Base-by-base conservation (phyloP, 2,113 vertebrate species). In the Pachycephala philippinensis region DNA sequence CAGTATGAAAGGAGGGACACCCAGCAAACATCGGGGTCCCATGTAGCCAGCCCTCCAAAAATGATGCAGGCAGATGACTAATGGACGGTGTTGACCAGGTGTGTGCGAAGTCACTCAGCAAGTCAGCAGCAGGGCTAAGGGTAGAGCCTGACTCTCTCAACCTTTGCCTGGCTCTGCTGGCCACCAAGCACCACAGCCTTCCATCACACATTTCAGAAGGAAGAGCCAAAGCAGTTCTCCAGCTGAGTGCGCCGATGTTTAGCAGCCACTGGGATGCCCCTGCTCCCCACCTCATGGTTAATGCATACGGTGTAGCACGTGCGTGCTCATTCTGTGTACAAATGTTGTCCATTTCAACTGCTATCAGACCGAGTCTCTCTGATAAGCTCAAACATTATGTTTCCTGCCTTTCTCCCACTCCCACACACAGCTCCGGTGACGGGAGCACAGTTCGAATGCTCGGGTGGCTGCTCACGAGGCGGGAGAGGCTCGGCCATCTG, bases 11-110 rank as follows among this genome's bases (percentile, higher is more conserved):
- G 49, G 7, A 64, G 84, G 40, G 54, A 71, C 19, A 85, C 3
- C 0, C 10, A 53, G 37, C 1, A 12, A 89, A 31, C 21, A 45
- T 1, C 0, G 0, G 7, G 18, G 18, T 45, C 52, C 27, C 56
- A 40, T 1, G 20, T 10, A 70, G 11, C 24, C 42, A 87, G 20
- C 1, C 4, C 30, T 47, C 3, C 2, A 10, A 33, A 65, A 78
- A 23, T 15, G 9, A 50, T 12, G 27, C 27, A 40, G 17, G 6
- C 44, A 40, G 15, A 19, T 86, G 33, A 49, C 20, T 35, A 27
- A 42, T 20, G 9, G 40, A 27, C 52, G 44, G 7, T 64, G 45
- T 71, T 78, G 47, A n/a, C 16, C 1, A 0, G 42, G 9, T 42
- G 15, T 21, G 28, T 23, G 24, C 1, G 3, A 90, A 81, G 61